Base-by-base conservation (phyloP, 2,888 invertebrate genomes). In the Melipona bicolor region DNA sequence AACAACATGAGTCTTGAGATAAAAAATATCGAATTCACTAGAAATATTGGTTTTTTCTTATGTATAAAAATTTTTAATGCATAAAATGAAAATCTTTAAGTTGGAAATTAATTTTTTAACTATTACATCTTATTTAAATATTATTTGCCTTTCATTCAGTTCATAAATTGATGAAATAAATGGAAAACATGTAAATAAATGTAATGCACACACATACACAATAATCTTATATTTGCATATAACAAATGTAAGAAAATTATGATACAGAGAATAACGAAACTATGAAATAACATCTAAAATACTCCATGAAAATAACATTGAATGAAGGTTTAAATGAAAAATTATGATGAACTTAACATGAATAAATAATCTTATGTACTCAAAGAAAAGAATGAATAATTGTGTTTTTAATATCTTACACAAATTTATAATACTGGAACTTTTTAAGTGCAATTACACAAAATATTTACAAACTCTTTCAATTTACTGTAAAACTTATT, bases 1-100 rank as follows among this genome's bases (percentile, higher is more conserved):
- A 59, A 50, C 71, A 72, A 76, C 74, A 75, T 79, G 68, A 71
- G 67, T 70, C 85, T 85, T 79, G 85, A 81, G 81, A 81, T 61
- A 71, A 13, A 70, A 65, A 32, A 72, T 62, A 15, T 49, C 6
- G 59, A 68, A 73, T 19, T 54, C 21, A 27, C 24, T 32, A 52
- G 36, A 32, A 71, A 71, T n/a, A 4, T 56, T 68, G 27, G 24
- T 72, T 27, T 32, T 11, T 64, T n/a, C n/a, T 36, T 24, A 24
- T n/a, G 9, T 27, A n/a, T n/a, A 15, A 32, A 59, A 27, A 56
- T 50, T 32, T 32, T 27, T 24, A 49, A 52, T 64, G 4, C 11
- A 21, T 19, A 70, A 62, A 62, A 43, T 6, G 3, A 36, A 67
- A 50, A 50, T 6, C 19, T 36, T 50, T 56, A 24, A 19, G 64